phyloP scores from a whole-genome alignment of 2,888 invertebrate genomes.

The Phalera bucephala region DNA sequence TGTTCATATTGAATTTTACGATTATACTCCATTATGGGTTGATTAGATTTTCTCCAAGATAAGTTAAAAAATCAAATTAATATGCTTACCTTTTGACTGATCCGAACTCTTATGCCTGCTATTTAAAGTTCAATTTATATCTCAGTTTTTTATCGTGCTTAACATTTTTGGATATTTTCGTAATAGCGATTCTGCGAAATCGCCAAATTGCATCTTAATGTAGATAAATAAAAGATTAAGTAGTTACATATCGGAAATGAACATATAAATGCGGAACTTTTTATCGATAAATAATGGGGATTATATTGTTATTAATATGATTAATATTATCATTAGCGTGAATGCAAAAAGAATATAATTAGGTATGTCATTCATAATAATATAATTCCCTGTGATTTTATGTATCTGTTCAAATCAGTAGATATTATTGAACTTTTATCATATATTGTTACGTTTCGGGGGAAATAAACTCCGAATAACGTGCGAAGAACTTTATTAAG shows the following conservation, averaged over 20 bases:
- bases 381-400: no score
- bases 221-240: conserved; percentile 2
- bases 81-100: neutral
- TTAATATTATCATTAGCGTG: neutral
- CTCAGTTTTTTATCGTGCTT: neutral
- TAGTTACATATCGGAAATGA: conserved; percentile 2
- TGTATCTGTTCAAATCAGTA: no score
- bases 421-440: no score
- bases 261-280: conserved; percentile 1
- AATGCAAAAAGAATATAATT: no score
- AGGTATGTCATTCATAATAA: no score
- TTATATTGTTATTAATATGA: neutral
- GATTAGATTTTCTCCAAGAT: conserved; percentile 25
- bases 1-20: conserved; percentile 17
- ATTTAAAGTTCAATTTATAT: conserved; percentile 6
- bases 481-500: no score
- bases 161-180: neutral
- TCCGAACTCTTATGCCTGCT: conserved; percentile 6
- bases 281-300: neutral
- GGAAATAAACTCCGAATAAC: no score
- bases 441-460: no score
- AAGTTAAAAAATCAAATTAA: neutral
- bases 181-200: conserved; percentile 24
- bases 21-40: conserved; percentile 18
- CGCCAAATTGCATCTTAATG: conserved; percentile 20